Base-by-base conservation (phyloP, 2,888 invertebrate genomes). In the Patella caerulea region DNA sequence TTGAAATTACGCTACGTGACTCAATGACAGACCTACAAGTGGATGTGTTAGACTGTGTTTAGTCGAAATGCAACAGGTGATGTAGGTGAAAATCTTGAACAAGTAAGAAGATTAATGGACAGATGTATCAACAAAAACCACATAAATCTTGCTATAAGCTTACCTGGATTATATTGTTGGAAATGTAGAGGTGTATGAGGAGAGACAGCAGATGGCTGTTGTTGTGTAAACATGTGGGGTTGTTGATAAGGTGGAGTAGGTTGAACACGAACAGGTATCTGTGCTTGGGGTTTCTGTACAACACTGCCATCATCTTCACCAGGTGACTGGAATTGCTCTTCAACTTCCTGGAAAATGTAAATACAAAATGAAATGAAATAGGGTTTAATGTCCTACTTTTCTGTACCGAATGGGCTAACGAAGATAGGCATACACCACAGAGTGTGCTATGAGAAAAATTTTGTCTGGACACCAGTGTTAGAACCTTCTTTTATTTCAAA, bases 251-350 rank as follows among this genome's bases (percentile, higher is more conserved):
- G 19, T 69, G 55, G 77, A 59, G 72, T 24, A 45, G 69, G 19
- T 59, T 77, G 77, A 15, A 73, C 74, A 34, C 34, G 74, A 24
- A 29, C 19, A 53, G 71, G 9, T 45, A 45, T 45, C 45, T 45
- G 52, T 54, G 52, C 55, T 17, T 45, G 56, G 34, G 72, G 45
- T 72, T 72, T 34, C 53, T 72, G 72, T 72, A 53, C n/a, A n/a
- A 34, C 24, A 11, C n/a, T n/a, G 12, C 29, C n/a, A 14, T 34
- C 29, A n/a, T 65, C 24, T 65, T 65, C 65, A 12, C 19, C 19
- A 12, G 19, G 14, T 65, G 65, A 24, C 15, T 65, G 65, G 24
- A 24, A 65, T 24, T 65, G 65, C 3, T 65, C 19, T 24, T 65
- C 65, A 12, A 53, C 45, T 72, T 72, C 72, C 72, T 72, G 72